Evolutionary conservation across 1,140 invertebrate genomes (phyloP).

Genomic region (Apis cerana): DNA sequence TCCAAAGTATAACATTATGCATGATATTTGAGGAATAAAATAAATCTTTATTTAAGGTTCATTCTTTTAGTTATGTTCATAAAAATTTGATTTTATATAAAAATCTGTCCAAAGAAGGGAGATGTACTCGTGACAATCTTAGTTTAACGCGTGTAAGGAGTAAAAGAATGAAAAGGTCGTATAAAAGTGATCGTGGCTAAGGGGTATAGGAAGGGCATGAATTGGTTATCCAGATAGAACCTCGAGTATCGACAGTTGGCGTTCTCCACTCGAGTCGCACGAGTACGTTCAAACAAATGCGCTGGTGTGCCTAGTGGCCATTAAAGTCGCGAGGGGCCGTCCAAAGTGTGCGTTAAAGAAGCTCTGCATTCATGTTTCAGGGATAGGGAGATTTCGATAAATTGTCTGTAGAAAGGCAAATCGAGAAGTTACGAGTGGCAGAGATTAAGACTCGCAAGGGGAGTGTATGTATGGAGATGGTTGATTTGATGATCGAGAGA

Average conservation of each 20-base stretch:
- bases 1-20: too few species aligned
- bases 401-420: conserved; percentile 46
- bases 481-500: not conserved
- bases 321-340: conserved; percentile 61
- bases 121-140: not conserved
- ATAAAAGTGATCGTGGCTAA: conserved; percentile 3
- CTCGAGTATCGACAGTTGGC: conserved; percentile 80
- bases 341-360: conserved; percentile 34
- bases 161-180: not conserved
- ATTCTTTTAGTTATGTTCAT: too few species aligned
- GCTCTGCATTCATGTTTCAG: not conserved
- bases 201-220: conserved; percentile 34
- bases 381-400: conserved; percentile 15
- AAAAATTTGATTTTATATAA: too few species aligned
- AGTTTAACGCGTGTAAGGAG: not conserved
- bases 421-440: conserved; percentile 2
- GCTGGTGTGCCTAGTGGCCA: conserved; percentile 59
- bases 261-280: conserved; percentile 73
- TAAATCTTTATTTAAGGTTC: too few species aligned
- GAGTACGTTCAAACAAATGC: conserved; percentile 66
- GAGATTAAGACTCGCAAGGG: conserved; percentile 24
- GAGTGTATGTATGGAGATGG: not conserved
- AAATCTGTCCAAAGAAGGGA: too few species aligned
- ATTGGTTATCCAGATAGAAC: conserved; percentile 56
- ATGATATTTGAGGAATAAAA: too few species aligned